A percentile compares a stretch with the other conserved stretches of the same genome.
Evolutionary conservation across 2,888 invertebrate genomes (phyloP).

Genomic region (Melinaea menophilus): DNA sequence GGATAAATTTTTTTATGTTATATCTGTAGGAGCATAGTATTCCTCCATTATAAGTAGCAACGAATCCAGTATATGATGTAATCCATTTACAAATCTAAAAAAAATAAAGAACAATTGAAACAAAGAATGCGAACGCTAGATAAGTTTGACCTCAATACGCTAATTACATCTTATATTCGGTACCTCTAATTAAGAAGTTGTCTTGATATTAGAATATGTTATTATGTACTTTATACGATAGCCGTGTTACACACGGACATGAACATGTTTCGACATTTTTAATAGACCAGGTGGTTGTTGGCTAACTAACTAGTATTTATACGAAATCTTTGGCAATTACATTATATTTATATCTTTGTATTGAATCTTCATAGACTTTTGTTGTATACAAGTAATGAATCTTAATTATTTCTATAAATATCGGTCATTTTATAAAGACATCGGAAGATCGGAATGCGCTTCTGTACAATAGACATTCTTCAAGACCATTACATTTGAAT

Average conservation of each 20-base stretch:
- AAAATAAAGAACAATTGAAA: neutral
- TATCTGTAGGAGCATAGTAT: no score
- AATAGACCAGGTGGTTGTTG: no score
- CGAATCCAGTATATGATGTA: neutral
- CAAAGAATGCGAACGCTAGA: constrained; percentile 1
- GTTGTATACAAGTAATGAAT: no score
- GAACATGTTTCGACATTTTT: neutral
- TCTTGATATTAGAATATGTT: constrained; percentile 19
- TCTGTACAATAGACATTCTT: constrained; percentile 21
- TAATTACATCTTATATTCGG: constrained; percentile 15
- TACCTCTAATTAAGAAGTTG: constrained; percentile 16
- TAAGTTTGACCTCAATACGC: constrained; percentile 14
- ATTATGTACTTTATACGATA: constrained; percentile 19
- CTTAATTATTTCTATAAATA: no score
- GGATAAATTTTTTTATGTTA: no score
- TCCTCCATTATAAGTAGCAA: no score
- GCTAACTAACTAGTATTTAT: no score
- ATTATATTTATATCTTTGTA: no score
- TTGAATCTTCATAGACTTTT: no score
- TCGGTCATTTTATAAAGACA: constrained; percentile 10
- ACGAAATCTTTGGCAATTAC: no score
- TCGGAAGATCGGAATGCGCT: constrained; percentile 20
- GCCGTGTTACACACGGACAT: neutral
- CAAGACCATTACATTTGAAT: constrained; percentile 11
- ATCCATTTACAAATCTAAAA: neutral